These are phyloP conservation scores for Muscicapa adusta DNA, from an alignment of 2,113 vertebrate species.

Conservation along the genomic window DNA sequence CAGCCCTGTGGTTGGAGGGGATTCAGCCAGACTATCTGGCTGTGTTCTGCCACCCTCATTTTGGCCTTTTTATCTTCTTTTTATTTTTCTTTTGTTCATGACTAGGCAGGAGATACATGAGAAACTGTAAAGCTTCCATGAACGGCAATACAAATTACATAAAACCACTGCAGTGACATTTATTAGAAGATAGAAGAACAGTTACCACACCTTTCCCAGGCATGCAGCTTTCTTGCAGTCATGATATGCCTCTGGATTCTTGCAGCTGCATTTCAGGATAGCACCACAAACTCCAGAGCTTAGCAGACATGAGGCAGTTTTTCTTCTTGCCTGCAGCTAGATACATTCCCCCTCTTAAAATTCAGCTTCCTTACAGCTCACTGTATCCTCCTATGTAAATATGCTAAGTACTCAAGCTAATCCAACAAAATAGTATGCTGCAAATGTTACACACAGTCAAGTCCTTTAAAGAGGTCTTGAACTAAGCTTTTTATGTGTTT, in stretches of 20 bases:
- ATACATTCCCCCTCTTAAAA: not conserved
- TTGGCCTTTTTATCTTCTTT: not conserved
- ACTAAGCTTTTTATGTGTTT: not conserved
- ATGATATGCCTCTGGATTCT: not conserved
- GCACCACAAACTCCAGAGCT: not conserved
- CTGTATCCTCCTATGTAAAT: not conserved
- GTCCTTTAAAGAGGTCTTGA: not conserved
- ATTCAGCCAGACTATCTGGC: not conserved
- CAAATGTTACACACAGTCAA: not conserved
- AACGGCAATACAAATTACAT: not conserved
- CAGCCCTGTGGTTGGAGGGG: rapidly evolving
- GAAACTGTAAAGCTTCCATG: not conserved
- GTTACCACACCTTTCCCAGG: not conserved
- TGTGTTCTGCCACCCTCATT: not conserved
- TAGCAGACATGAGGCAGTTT: not conserved
- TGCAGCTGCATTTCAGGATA: not conserved
- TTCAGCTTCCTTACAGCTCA: not conserved
- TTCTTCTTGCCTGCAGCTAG: not conserved
- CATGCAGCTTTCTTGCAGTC: not conserved
- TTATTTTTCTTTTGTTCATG: not conserved
- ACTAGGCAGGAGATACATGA: not conserved
- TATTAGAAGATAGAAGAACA: not conserved
- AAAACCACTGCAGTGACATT: not conserved
- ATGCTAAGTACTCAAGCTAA: not conserved
- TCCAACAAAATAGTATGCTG: not conserved